phyloP scores from a whole-genome alignment of 2,113 vertebrate species.

The Neofelis nebulosa region DNA sequence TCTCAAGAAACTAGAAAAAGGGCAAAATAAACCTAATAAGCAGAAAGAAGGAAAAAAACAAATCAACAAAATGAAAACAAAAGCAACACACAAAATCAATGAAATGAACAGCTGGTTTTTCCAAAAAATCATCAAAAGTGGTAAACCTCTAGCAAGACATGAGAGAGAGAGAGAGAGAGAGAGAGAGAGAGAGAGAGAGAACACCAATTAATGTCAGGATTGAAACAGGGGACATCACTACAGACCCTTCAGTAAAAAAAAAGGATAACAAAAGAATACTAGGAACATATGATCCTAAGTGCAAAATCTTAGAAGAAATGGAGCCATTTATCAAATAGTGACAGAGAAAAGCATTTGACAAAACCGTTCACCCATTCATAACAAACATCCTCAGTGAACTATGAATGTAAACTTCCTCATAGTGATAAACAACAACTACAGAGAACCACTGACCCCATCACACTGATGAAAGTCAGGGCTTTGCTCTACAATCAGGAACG shows the following conservation, averaged over 20 bases:
- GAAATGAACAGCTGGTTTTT: background rate
- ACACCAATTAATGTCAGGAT: background rate
- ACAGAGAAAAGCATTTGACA: background rate
- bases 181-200: fast-evolving
- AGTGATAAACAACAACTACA: background rate
- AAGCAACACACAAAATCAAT: background rate
- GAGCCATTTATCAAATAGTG: background rate
- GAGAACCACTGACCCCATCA: background rate
- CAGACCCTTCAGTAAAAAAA: background rate
- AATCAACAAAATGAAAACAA: background rate
- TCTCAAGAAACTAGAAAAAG: background rate
- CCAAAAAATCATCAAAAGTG: background rate
- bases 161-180: background rate
- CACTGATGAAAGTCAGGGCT: background rate
- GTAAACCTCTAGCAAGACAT: background rate
- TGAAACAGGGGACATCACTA: background rate
- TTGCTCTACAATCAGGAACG: background rate
- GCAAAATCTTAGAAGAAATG: background rate
- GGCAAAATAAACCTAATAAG: background rate
- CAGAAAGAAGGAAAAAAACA: background rate
- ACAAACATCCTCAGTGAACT: background rate
- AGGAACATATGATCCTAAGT: background rate
- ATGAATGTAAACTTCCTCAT: background rate
- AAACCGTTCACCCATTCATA: background rate
- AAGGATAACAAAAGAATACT: background rate